phyloP scores from a whole-genome alignment of 2,888 invertebrate genomes.

The Kuschelorhynchus macadamiae region DNA sequence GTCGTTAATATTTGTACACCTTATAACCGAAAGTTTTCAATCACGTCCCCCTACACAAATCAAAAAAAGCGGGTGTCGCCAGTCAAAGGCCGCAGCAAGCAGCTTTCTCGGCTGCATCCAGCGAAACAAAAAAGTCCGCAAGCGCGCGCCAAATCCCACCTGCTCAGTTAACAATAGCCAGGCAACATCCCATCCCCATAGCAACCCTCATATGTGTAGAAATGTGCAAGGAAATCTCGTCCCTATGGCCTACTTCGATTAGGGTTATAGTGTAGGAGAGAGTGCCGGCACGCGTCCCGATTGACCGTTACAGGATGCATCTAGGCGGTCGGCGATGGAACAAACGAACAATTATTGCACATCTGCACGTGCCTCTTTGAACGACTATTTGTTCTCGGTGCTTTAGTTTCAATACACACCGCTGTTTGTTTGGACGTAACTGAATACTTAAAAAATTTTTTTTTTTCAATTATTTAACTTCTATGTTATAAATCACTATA shows the following conservation, averaged over 20 bases:
- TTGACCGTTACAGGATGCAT: constrained; percentile 65
- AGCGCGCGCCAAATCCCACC: constrained; percentile 62
- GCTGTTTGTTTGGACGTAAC: constrained; percentile 20
- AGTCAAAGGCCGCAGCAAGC: constrained; percentile 23
- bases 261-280: constrained; percentile 49
- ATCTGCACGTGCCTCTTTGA: constrained; percentile 63
- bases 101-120: constrained; percentile 42
- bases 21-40: constrained; percentile 28
- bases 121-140: constrained; percentile 46
- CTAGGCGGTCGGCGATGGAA: constrained; percentile 42
- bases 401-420: constrained; percentile 18
- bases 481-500: no score
- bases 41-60: constrained; percentile 28
- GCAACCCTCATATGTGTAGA: constrained; percentile 56
- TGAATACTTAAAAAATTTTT: constrained; percentile 19
- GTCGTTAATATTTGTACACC: constrained; percentile 37
- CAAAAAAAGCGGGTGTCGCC: constrained; percentile 33
- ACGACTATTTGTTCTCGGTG: constrained; percentile 30
- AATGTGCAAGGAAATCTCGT: constrained; percentile 49
- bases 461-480: not conserved
- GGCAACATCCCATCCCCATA: constrained; percentile 59
- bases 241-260: constrained; percentile 48
- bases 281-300: constrained; percentile 64
- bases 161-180: constrained; percentile 58
- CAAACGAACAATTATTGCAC: constrained; percentile 62